Evolutionary conservation across 2,113 vertebrate genomes (phyloP), one percentile per base, ranked within the genome.

Genomic region (Rostratula benghalensis): DNA sequence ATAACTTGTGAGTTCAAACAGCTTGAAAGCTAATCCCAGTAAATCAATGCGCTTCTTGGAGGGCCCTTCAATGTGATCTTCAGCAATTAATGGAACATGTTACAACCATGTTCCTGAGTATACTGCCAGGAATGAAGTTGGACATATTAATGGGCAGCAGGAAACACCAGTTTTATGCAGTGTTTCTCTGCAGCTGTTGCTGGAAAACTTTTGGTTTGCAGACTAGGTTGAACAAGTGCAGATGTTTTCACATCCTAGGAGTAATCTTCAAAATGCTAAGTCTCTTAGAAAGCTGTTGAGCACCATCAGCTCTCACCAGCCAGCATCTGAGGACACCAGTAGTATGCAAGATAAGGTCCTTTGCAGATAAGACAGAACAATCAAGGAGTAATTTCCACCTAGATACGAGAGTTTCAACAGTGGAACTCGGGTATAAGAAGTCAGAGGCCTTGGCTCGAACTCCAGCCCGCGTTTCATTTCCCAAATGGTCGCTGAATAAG

Each of bases 11-110:
- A 89, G 41, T 31, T 76, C 28, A 84, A 93, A 93, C 30, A 10
- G 2, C 80, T 74, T 92, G 68, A 83, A 95, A 78, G 56, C 9
- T 65, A 92, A 83, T 46, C 33, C 57, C 68, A 76, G 37, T 82
- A 96, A 95, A 90, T 54, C 73, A 91, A 41, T 48, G 5, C 73
- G 28, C 24, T 79, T 88, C 78, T 79, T 87, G 41, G 28, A 93
- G 28, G 30, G 20, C 25, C 46, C 31, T 82, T 74, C 73, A 89
- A 15, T 65, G 74, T 50, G 50, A 87, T 53, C 76, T 48, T 86
- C 74, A 84, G 54, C 61, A 97, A 73, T 73, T 93, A 96, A 91
- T 60, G 60, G 33, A 93, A 93, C 35, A 78, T 35, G 45, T 86
- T 88, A 88, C 64, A 93, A 65, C 39, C 53, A 71, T 22, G 53